Percentiles rank a stretch among this genome's conserved stretches.
Conservation (phyloP, 2,888 invertebrate genomes). For the Agrypnus murinus region DNA sequence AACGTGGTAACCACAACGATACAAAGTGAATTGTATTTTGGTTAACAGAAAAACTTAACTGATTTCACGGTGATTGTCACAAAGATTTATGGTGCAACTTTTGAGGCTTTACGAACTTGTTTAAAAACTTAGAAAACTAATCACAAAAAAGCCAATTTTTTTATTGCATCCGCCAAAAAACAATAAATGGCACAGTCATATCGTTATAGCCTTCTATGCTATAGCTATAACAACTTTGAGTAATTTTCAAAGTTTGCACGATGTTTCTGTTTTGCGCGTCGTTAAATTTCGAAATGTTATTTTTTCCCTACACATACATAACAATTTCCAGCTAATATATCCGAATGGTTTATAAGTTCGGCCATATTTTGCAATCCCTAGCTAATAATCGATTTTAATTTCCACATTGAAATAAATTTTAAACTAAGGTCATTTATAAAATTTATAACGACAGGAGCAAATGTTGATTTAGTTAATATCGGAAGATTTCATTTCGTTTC, state of each 20-base stretch:
- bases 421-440: not conserved
- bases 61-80: constrained; percentile 47
- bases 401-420: constrained; percentile 11
- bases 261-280: constrained; percentile 18
- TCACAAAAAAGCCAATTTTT: constrained; percentile 47
- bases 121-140: constrained; percentile 49
- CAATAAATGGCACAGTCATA: constrained; percentile 46
- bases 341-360: no score
- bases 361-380: no score
- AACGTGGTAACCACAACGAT: constrained; percentile 13
- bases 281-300: constrained; percentile 15
- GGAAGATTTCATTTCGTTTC: constrained; percentile 6
- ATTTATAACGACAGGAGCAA: not conserved
- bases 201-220: constrained; percentile 42
- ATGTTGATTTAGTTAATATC: not conserved
- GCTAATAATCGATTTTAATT: not conserved
- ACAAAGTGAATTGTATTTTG: constrained; percentile 19
- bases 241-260: constrained; percentile 28
- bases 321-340: no score
- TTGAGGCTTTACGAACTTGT: constrained; percentile 47
- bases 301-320: not conserved
- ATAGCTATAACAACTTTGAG: constrained; percentile 33
- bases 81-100: constrained; percentile 48
- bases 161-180: constrained; percentile 46
- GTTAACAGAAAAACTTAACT: constrained; percentile 45